A percentile compares a stretch with the other conserved stretches of the same genome.
Evolutionary conservation across 2,888 invertebrate species (phyloP).

Genomic region (Mongoloraphidia duomilia): DNA sequence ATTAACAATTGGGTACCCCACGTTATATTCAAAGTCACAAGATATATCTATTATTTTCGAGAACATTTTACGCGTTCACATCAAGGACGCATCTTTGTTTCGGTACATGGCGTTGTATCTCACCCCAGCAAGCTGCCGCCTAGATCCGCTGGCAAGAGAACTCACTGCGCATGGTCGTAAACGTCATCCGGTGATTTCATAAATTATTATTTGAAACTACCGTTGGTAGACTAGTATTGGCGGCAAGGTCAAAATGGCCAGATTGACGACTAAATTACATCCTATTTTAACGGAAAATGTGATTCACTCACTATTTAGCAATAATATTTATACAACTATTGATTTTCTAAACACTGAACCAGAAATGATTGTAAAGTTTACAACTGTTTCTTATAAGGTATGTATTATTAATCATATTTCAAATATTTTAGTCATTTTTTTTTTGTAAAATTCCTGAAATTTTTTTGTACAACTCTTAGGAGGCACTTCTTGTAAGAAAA

Average conservation of each 20-base stretch:
- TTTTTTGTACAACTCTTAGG: slow-evolving; percentile 21
- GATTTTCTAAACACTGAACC: slow-evolving; percentile 43
- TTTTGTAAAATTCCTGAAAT: background rate
- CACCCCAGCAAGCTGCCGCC: slow-evolving; percentile 18
- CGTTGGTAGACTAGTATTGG: slow-evolving; percentile 6
- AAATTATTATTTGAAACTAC: slow-evolving; percentile 9
- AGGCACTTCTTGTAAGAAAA: slow-evolving; percentile 28
- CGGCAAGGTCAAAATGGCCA: slow-evolving; percentile 14
- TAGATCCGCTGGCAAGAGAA: slow-evolving; percentile 13
- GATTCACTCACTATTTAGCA: slow-evolving; percentile 32
- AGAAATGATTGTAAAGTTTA: slow-evolving; percentile 34
- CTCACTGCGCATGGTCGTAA: slow-evolving; percentile 16
- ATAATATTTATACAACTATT: slow-evolving; percentile 37
- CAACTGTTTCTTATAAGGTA: slow-evolving; percentile 36
- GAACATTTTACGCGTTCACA: slow-evolving; percentile 32
- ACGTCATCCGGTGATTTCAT: slow-evolving; percentile 5
- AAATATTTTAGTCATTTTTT: background rate
- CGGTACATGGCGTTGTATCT: slow-evolving; percentile 38
- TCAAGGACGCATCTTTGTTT: slow-evolving; percentile 31
- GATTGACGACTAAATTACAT: slow-evolving; percentile 18
- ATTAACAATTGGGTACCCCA: slow-evolving; percentile 37
- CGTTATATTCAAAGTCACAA: slow-evolving; percentile 34
- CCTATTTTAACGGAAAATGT: slow-evolving; percentile 29
- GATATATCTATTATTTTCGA: slow-evolving; percentile 34
- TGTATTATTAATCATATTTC: slow-evolving; percentile 16